Base-by-base conservation (phyloP, 2,888 invertebrate species). In the Apotomis betuletana region DNA sequence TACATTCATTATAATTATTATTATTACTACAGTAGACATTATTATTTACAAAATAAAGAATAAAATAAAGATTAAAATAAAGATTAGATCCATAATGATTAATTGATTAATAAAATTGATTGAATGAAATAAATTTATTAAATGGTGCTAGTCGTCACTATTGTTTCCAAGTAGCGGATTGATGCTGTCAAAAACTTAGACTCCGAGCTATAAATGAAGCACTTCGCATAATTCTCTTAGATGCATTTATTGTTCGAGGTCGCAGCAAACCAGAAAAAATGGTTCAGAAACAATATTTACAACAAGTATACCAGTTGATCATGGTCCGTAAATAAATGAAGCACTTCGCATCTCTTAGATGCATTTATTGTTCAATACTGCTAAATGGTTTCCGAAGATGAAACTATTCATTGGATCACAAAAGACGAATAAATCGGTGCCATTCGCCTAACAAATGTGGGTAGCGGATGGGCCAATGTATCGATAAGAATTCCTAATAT, bases 391-490 rank as follows among this genome's bases (percentile, higher is more conserved):
- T 78, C 78, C 77, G 83, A 82, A 83, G 81, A 86, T 82, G 81
- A 82, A 84, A 84, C 87, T 83, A 85, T 83, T 82, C 75, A 81
- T 83, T 83, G 80, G 83, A 85, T 85, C 81, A 85, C 85, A 85
- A 85, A 84, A 76, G 82, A 78, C 77, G 82, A 82, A 88, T 85
- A 88, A 87, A 89, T 88, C 81, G 86, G 75, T 77, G 81, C 81
- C 84, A 85, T 88, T 88, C 83, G 82, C 82, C 79, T 85, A 85
- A 87, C 86, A 87, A 85, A 88, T 87, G 86, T 82, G 83, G 83
- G 87, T 85, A 80, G 83, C 80, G 77, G 79, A 84, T 81, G 82
- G 82, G 82, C 85, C 87, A 85, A 85, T 79, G 80, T 82, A 80
- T 83, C 82, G 79, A 81, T 80, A 72, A 72, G 72, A 67, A 67